Base-by-base conservation (phyloP, 2,888 invertebrate species). In the Amaurobius ferox region DNA sequence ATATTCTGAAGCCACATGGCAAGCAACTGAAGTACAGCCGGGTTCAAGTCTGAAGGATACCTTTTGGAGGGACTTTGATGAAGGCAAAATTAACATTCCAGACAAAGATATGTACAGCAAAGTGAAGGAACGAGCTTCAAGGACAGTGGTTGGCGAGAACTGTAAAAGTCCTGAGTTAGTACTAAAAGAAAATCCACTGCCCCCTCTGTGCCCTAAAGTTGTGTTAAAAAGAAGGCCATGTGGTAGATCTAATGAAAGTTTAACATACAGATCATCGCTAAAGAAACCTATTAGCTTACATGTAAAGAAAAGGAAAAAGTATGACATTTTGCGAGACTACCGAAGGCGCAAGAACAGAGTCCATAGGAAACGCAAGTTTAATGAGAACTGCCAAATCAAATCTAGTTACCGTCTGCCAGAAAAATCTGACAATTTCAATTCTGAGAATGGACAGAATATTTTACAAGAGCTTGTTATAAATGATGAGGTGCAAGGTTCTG, bases 51-150 rank as follows among this genome's bases (percentile, higher is more conserved):
- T 71, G 13, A 86, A 86, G 80, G 91, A 91, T 88, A 90, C 90
- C 6, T 91, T 91, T 87, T 91, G 91, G 90, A 90, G 91, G 70
- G 91, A 91, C 80, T 89, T 91, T 11, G 91, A 91, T 85, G 90
- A 91, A 77, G 91, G 91, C 0, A 89, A 90, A 72, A 89, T 91
- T n/a, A 90, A 91, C 78, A 89, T 91, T 39, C 66, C 83, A 23
- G 90, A 90, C 28, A 90, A 89, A 67, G 91, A 91, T 88, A 90
- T 91, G 90, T 91, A 91, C 87, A 91, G 91, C n/a, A 90, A 90
- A 77, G 91, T 91, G 3, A 91, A 91, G 76, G 90, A 89, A 30
- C 70, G 81, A 48, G 81, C 81, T 11, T 78, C 73, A 0, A 61
- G 85, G 48, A 78, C 73, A 19, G n/a, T 26, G n/a, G 7, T 61